Evolutionary conservation across 2,113 vertebrate genomes (phyloP).

Genomic region (Cheilinus undulatus): DNA sequence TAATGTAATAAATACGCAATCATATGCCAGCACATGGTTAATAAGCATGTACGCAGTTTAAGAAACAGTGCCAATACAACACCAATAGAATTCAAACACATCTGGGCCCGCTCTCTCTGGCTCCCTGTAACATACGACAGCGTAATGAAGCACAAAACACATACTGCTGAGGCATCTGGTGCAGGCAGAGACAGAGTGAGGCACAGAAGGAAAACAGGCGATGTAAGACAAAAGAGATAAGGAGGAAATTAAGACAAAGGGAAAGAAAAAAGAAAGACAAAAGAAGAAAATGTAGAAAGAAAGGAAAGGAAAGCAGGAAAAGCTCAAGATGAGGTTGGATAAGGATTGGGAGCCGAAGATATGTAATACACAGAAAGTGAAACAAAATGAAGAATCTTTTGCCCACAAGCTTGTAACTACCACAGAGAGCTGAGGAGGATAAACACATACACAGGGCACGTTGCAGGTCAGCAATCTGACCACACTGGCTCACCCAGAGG

Average conservation of each 20-base stretch:
- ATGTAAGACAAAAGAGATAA: conserved; percentile 1
- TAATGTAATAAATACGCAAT: conserved; percentile 8
- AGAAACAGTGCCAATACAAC: conserved; percentile 34
- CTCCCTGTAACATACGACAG: conserved; percentile 63
- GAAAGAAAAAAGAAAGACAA: background rate
- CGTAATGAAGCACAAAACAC: conserved; percentile 75
- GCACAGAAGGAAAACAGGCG: background rate
- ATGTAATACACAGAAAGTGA: conserved; percentile 1
- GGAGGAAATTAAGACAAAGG: background rate
- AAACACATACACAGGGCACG: conserved; percentile 46
- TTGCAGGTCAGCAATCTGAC: conserved; percentile 63
- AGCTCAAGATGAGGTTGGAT: background rate
- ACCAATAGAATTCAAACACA: conserved; percentile 50
- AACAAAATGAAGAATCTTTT: conserved; percentile 41
- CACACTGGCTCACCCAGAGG: conserved; percentile 38
- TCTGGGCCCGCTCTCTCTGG: conserved; percentile 49
- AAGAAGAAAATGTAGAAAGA: background rate
- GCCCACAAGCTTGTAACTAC: conserved; percentile 46
- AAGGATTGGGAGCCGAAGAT: conserved; percentile 16
- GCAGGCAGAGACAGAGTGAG: conserved; percentile 35
- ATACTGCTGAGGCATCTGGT: conserved; percentile 72
- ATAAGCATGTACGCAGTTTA: conserved; percentile 42
- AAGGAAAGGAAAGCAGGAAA: background rate
- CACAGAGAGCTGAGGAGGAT: conserved; percentile 37
- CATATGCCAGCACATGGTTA: conserved; percentile 15